These are phyloP conservation scores for Muscicapa striata DNA, from an alignment of 2,797 vertebrate species.

Conservation along the genomic window DNA sequence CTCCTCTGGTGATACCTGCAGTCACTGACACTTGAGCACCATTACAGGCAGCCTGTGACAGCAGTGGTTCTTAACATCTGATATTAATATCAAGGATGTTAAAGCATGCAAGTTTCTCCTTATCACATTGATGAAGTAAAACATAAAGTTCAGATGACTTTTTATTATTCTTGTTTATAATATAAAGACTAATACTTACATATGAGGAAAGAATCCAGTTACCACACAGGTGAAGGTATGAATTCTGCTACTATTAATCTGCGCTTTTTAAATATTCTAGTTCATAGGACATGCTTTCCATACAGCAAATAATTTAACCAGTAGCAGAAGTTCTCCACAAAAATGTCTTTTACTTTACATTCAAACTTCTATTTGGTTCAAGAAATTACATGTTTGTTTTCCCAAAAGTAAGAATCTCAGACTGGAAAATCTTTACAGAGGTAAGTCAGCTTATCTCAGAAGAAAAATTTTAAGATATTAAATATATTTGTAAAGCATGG, in stretches of 20 bases:
- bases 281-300: not conserved
- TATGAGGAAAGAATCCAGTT: not conserved
- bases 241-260: not conserved
- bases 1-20: not conserved
- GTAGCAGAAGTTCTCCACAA: not conserved
- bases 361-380: not conserved
- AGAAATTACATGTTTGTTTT: not conserved
- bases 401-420: not conserved
- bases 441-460: not conserved
- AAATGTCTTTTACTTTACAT: not conserved
- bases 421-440: not conserved
- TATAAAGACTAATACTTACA: not conserved
- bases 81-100: not conserved
- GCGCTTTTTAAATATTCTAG: not conserved
- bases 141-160: not conserved
- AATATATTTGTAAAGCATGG: not conserved
- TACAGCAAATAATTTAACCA: not conserved
- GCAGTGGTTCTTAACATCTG: not conserved
- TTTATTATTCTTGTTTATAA: not conserved
- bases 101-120: not conserved
- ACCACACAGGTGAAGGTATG: not conserved
- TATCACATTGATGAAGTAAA: not conserved
- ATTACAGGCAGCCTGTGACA: not conserved
- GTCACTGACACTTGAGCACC: not conserved
- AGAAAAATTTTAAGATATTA: not conserved